Evolutionary conservation across 35 echinoderm and acorn worm species (phyloP).

Genomic region (Diadema setosum): DNA sequence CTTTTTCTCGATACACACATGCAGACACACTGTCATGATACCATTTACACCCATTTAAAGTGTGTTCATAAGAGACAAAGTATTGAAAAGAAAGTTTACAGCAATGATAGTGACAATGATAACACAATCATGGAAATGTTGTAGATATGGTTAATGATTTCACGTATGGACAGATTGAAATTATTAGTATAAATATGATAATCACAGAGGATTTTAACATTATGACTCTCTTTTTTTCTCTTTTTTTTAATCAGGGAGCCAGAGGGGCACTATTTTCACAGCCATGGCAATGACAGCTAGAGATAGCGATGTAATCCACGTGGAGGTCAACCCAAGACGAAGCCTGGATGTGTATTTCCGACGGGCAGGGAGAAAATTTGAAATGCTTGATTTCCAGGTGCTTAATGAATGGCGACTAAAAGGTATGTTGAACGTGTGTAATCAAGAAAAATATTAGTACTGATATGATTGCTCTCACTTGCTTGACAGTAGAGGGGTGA

Average conservation of each 20-base stretch:
- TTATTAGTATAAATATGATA: background rate
- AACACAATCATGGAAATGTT: background rate
- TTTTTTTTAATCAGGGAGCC: background rate
- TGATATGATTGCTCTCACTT: background rate
- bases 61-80: background rate
- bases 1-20: background rate
- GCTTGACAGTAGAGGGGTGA: background rate
- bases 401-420: background rate
- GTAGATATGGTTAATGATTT: background rate
- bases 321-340: background rate
- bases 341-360: background rate
- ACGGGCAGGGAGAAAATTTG: background rate
- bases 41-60: background rate
- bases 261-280: background rate
- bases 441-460: background rate
- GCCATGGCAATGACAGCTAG: background rate
- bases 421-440: no score
- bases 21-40: background rate
- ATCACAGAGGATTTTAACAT: background rate
- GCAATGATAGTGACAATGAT: background rate
- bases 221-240: background rate
- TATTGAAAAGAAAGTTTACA: background rate
- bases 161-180: background rate
- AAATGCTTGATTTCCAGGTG: background rate
- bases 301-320: background rate